Percentiles rank a stretch among this genome's conserved stretches.
Conservation (phyloP, 1,140 invertebrate genomes). For the Drosophila santomea region DNA sequence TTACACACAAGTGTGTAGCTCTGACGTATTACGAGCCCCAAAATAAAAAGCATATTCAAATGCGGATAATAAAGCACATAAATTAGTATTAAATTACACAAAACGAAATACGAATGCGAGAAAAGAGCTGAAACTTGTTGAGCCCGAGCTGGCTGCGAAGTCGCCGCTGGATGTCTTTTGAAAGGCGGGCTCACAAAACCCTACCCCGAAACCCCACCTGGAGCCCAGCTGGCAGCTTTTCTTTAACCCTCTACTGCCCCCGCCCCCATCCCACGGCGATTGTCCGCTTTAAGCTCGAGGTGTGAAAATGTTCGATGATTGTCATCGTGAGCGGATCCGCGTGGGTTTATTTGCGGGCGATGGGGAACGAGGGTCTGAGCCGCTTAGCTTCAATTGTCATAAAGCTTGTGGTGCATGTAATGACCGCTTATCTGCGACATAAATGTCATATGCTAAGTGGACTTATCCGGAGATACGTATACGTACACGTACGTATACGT, state of each 20-base stretch:
- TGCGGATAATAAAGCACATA: constrained; percentile 76
- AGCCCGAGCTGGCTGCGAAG: constrained; percentile 56
- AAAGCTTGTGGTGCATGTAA: constrained; percentile 68
- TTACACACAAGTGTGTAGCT: not conserved
- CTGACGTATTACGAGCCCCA: constrained; percentile 43
- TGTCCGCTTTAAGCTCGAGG: constrained; percentile 75
- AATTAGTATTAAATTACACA: constrained; percentile 80
- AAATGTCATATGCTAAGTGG: constrained; percentile 81
- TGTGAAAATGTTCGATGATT: constrained; percentile 84
- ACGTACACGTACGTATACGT: no score
- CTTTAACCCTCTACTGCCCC: constrained; percentile 23
- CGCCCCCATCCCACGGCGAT: constrained; percentile 31
- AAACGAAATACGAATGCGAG: constrained; percentile 23
- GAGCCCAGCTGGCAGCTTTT: constrained; percentile 26
- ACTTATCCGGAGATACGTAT: constrained; percentile 45
- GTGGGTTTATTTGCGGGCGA: constrained; percentile 35
- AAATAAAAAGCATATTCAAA: constrained; percentile 71
- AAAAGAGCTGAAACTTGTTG: constrained; percentile 63
- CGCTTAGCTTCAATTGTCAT: constrained; percentile 79
- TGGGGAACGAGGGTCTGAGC: constrained; percentile 38
- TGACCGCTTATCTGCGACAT: constrained; percentile 77
- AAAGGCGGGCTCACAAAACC: constrained; percentile 47
- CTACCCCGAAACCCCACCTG: constrained; percentile 23
- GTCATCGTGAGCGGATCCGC: constrained; percentile 65
- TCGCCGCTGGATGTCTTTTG: constrained; percentile 64